These are phyloP conservation scores for Lagorchestes hirsutus DNA, from an alignment of 2,797 vertebrate genomes.

Conservation along the genomic window DNA sequence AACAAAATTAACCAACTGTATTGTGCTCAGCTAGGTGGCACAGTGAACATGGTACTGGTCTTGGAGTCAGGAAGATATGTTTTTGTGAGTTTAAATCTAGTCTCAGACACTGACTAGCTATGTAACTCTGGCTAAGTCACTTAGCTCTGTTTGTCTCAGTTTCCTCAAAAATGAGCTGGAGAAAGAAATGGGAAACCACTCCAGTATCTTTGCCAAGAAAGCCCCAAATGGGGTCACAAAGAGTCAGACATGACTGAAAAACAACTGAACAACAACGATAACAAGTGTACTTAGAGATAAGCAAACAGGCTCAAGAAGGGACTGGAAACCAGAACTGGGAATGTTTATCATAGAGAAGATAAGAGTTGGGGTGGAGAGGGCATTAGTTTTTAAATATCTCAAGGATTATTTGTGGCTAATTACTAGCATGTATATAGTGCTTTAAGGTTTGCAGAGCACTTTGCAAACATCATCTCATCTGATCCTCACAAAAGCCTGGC, in stretches of 20 bases:
- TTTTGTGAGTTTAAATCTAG: not conserved
- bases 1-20: not conserved
- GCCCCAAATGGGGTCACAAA: not conserved
- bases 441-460: not conserved
- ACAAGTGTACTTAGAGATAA: not conserved
- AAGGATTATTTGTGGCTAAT: not conserved
- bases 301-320: not conserved
- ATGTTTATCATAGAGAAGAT: not conserved
- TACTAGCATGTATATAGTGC: not conserved
- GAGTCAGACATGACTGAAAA: not conserved
- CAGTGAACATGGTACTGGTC: not conserved
- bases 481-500: not conserved
- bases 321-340: not conserved
- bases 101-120: not conserved
- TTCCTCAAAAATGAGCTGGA: not conserved
- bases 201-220: not conserved
- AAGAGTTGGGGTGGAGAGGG: not conserved
- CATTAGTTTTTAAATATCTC: not conserved
- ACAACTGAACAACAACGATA: not conserved
- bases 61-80: not conserved
- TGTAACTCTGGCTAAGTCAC: not conserved
- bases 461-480: not conserved
- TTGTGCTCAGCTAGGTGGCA: not conserved
- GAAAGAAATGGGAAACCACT: not conserved
- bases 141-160: not conserved